Evolutionary conservation across 2,797 vertebrate species (phyloP).

Genomic region (Hafferia zeledoni): DNA sequence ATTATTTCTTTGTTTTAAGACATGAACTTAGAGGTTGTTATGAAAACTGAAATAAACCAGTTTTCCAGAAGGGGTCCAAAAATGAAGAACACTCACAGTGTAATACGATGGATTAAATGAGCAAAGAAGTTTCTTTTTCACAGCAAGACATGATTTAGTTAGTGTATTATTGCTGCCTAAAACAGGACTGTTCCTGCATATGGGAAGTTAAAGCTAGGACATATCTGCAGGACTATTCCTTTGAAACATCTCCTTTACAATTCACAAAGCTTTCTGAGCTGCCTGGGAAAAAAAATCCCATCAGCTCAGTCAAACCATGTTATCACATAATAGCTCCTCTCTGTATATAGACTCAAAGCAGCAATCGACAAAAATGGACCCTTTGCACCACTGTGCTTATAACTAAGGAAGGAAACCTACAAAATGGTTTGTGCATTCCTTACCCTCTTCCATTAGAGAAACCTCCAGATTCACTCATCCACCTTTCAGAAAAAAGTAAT

Average conservation of each 20-base stretch:
- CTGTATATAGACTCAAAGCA: not conserved
- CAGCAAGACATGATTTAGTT: conserved; percentile 9
- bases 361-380: not conserved
- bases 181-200: not conserved
- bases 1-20: not conserved
- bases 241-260: conserved; percentile 16
- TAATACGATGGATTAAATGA: not conserved
- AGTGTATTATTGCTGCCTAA: not conserved
- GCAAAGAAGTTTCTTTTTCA: not conserved
- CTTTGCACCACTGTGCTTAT: not conserved
- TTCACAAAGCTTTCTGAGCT: conserved; percentile 1
- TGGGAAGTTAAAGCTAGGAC: conserved; percentile 9
- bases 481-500: not conserved
- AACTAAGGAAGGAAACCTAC: not conserved
- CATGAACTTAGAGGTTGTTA: not conserved
- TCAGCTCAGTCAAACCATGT: not conserved
- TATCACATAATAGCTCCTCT: not conserved
- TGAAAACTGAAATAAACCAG: not conserved
- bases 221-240: not conserved
- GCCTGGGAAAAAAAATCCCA: not conserved
- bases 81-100: not conserved
- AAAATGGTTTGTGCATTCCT: not conserved
- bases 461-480: not conserved
- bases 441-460: not conserved
- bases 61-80: not conserved